Evolutionary conservation across 2,113 vertebrate genomes (phyloP), one percentile per base, ranked within the genome.

Genomic region (Myrmecophaga tridactyla): DNA sequence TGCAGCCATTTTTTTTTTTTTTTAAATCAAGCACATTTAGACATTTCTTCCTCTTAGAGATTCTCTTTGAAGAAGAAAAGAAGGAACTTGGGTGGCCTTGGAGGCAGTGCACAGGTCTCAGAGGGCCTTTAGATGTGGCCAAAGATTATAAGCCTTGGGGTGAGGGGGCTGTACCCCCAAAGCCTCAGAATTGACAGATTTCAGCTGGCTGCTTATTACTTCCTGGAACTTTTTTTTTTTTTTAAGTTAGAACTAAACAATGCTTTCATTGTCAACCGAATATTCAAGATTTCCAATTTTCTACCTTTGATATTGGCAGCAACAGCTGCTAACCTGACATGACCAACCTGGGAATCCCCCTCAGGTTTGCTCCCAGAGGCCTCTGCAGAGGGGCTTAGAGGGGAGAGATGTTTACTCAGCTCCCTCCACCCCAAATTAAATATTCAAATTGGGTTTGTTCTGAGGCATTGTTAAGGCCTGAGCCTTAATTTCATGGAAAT

Each of bases 401-500:
- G 65, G 77, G 10, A 41, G 90, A 83, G 84, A 31, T 97, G 78
- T 96, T 97, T 95, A 95, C 90, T 84, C 94, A 84, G 96, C n/a
- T 86, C 92, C 92, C 86, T 86, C 94, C 80, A 73, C 48, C 83
- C 90, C 83, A 97, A 96, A 97, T 97, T 96, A 96, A 96, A 97
- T 96, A 97, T 97, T 97, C 97, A 97, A 95, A 96, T 95, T 75
- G 86, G 65, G 94, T 96, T 96, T 96, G 91, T 77, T 89, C 27
- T 31, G 85, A 96, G 80, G 86, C 94, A 97, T 95, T 96, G 95
- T 0, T 4, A 89, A 94, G 94, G 92, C 84, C 75, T 0, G 76
- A 90, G 95, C 96, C 0, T 98, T 95, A 98, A 82, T 98, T 97
- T 98, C 97, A 97, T 97, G 98, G 96, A 92, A 6, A 97, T 97